Conservation (phyloP, 1,140 invertebrate species). For the Bombus huntii region DNA sequence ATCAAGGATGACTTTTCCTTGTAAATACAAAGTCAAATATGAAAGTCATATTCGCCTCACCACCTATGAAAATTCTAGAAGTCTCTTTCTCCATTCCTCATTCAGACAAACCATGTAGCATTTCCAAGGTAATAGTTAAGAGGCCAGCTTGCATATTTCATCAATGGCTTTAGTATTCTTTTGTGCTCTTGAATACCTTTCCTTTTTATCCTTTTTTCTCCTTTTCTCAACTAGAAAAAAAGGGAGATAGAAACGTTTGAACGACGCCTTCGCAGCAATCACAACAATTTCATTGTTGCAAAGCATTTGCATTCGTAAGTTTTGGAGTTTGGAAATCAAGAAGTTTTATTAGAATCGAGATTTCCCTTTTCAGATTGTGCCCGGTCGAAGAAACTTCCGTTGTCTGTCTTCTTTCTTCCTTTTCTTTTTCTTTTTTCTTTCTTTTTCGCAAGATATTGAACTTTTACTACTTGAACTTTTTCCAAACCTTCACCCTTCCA, state of each 20-base stretch:
- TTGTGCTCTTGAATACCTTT: neutral
- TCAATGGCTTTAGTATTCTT: neutral
- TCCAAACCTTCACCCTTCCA: neutral
- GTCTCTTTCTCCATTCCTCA: neutral
- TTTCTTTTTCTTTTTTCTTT: too few relatives aligned
- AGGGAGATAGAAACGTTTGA: neutral
- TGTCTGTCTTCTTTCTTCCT: too few relatives aligned
- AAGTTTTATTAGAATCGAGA: slow-evolving; percentile 8
- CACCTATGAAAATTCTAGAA: neutral
- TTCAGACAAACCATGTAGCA: neutral
- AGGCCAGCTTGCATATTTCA: neutral
- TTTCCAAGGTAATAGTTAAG: neutral
- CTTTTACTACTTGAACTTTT: too few relatives aligned
- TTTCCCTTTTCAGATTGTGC: neutral
- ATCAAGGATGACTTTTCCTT: neutral
- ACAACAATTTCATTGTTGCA: neutral
- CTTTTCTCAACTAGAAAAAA: too few relatives aligned
- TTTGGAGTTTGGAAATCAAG: neutral
- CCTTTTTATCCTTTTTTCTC: neutral
- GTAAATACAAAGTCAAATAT: neutral
- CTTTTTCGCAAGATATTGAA: too few relatives aligned
- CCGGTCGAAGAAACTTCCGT: neutral
- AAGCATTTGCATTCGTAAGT: slow-evolving; percentile 11
- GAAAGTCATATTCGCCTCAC: neutral
- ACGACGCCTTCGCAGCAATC: neutral